phyloP scores from a whole-genome alignment of 2,888 invertebrate genomes.

The Coleophora flavipennella region DNA sequence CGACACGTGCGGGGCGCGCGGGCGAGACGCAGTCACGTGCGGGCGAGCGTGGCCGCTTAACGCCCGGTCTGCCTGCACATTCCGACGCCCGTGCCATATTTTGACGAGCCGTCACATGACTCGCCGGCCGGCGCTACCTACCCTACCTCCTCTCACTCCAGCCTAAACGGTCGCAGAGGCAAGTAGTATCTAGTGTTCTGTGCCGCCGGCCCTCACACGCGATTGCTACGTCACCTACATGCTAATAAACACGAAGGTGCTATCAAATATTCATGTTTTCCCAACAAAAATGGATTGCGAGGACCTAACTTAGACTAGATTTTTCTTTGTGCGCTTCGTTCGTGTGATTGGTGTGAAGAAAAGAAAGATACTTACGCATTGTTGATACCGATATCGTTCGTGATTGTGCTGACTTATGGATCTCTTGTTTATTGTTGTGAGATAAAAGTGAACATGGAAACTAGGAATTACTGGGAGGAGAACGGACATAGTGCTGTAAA shows the following conservation, averaged over 20 bases:
- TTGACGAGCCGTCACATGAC: conserved; percentile 53
- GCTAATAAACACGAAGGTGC: conserved; percentile 34
- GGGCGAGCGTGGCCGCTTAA: conserved; percentile 35
- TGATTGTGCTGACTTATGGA: conserved; percentile 33
- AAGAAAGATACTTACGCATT: background rate
- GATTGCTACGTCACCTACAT: conserved; percentile 18
- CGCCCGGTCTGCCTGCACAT: conserved; percentile 22
- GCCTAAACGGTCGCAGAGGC: conserved; percentile 37
- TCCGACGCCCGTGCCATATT: conserved; percentile 41
- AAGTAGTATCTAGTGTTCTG: no score
- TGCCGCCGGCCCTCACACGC: conserved; percentile 37
- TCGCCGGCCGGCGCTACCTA: conserved; percentile 40
- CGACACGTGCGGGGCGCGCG: conserved; percentile 15
- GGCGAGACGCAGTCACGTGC: conserved; percentile 42
- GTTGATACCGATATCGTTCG: conserved; percentile 15
- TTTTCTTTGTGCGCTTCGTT: background rate
- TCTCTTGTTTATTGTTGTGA: conserved; percentile 35
- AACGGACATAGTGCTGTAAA: conserved; percentile 56
- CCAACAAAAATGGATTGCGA: conserved; percentile 37
- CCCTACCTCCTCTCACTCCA: conserved; percentile 16
- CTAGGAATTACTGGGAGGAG: conserved; percentile 60
- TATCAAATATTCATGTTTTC: conserved; percentile 22
- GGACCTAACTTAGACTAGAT: conserved; percentile 31
- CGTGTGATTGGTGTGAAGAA: background rate
- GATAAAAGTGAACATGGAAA: conserved; percentile 53